phyloP scores from a whole-genome alignment of 2,797 vertebrate species.

The Anguilla pacifica region DNA sequence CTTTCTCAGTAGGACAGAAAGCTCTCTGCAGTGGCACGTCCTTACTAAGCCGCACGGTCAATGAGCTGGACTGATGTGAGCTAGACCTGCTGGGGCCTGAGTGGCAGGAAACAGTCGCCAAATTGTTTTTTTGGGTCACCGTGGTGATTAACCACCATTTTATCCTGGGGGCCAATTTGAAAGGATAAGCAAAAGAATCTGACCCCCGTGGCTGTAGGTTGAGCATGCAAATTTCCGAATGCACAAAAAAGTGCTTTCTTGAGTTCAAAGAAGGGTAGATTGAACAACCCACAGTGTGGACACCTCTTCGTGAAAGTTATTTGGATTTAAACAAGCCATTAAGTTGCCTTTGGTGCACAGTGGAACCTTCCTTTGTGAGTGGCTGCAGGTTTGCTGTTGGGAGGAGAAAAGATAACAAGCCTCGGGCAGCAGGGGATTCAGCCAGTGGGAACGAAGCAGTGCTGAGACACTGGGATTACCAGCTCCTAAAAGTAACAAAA shows the following conservation, averaged over 20 bases:
- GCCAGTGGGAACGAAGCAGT: constrained; percentile 22
- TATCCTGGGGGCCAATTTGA: background rate
- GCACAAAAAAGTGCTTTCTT: background rate
- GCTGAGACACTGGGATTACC: background rate
- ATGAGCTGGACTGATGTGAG: constrained; percentile 21
- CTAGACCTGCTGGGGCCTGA: constrained; percentile 13
- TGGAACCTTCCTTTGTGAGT: background rate
- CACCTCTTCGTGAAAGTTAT: background rate
- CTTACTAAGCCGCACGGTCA: constrained; percentile 33
- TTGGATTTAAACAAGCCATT: constrained; percentile 15
- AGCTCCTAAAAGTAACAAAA: background rate
- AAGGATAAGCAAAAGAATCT: constrained; percentile 21
- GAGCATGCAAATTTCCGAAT: background rate
- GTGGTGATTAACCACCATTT: constrained; percentile 29
- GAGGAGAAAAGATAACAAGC: constrained; percentile 25
- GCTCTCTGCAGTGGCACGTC: background rate
- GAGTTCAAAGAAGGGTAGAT: background rate
- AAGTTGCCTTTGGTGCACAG: background rate
- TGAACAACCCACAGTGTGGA: background rate
- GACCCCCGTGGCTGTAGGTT: constrained; percentile 3
- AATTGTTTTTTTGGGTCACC: constrained; percentile 22
- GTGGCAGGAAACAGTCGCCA: constrained; percentile 36
- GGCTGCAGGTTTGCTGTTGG: constrained; percentile 4
- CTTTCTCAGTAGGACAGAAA: background rate
- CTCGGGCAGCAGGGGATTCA: constrained; percentile 22